Evolutionary conservation across 2,797 vertebrate genomes (phyloP).

Genomic region (Silurus lanzhouensis): DNA sequence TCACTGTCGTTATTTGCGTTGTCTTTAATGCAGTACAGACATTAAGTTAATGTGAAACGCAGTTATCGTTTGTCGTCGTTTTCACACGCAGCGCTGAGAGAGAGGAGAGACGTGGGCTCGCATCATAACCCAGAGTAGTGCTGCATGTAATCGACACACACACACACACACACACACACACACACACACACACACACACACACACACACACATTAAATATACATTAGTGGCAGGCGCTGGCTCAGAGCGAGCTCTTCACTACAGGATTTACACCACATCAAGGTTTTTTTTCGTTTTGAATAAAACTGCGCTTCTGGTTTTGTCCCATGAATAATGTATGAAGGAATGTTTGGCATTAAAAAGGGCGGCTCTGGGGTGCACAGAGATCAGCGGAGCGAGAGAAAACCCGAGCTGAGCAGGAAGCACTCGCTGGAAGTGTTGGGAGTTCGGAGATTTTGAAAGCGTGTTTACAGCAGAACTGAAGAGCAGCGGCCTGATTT

Average conservation of each 20-base stretch:
- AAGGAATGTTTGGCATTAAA: conserved; percentile 18
- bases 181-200: conserved; percentile 28
- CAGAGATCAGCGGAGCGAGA: not conserved
- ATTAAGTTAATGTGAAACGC: conserved; percentile 47
- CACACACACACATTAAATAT: conserved; percentile 41
- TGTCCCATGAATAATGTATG: conserved; percentile 25
- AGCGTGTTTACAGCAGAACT: too few relatives aligned
- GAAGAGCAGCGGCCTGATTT: too few relatives aligned
- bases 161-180: conserved; percentile 32
- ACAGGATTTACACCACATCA: conserved; percentile 35
- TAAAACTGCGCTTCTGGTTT: conserved; percentile 17
- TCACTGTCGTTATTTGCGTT: not conserved
- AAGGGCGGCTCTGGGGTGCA: not conserved
- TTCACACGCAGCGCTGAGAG: not conserved
- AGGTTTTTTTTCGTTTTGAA: conserved; percentile 19
- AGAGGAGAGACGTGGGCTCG: not conserved
- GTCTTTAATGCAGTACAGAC: conserved; percentile 18
- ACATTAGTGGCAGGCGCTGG: conserved; percentile 25
- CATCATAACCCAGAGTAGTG: conserved; percentile 13
- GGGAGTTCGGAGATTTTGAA: not conserved
- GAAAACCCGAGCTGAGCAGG: not conserved
- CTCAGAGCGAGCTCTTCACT: conserved; percentile 15
- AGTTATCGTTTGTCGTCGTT: conserved; percentile 24
- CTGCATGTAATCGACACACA: conserved; percentile 1
- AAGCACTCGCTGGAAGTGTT: not conserved